Conservation (phyloP, 2,797 vertebrate species). For the Bradypodion ventrale region DNA sequence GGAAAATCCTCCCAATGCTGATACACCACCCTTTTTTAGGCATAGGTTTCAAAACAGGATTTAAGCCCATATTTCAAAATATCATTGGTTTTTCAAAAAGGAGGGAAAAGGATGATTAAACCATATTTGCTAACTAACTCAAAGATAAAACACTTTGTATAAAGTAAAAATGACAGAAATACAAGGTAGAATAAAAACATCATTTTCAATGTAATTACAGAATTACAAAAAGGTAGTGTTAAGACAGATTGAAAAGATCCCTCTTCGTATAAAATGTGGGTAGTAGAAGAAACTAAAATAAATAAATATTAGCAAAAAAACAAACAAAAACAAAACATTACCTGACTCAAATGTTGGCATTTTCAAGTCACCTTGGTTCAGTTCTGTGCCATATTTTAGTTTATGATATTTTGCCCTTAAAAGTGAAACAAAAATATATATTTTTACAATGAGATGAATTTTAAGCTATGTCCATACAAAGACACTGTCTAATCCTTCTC, state of each 20-base stretch:
- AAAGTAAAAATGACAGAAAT: not conserved
- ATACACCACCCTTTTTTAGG: too few species aligned
- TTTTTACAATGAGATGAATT: not conserved
- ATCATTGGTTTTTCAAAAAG: not conserved
- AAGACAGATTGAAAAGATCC: not conserved
- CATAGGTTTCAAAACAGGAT: too few species aligned
- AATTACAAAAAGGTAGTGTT: not conserved
- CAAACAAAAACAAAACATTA: constrained; percentile 68
- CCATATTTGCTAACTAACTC: not conserved
- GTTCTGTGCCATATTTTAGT: constrained; percentile 98
- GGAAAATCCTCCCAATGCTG: too few species aligned
- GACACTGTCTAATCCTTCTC: not conserved
- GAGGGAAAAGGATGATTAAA: not conserved
- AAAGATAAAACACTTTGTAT: not conserved
- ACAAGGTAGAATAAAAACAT: not conserved
- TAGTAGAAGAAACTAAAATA: constrained; percentile 17
- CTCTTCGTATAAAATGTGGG: not conserved
- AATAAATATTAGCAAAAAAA: constrained; percentile 18
- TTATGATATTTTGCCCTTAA: constrained; percentile 98
- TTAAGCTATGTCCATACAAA: not conserved
- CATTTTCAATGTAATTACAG: not conserved
- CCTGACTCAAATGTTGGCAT: constrained; percentile 97
- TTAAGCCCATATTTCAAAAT: not conserved
- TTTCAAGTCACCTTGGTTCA: constrained; percentile 97
- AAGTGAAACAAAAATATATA: constrained; percentile 50